These are phyloP conservation scores for Turnix velox DNA, from an alignment of 2,113 vertebrate species.

Conservation along the genomic window DNA sequence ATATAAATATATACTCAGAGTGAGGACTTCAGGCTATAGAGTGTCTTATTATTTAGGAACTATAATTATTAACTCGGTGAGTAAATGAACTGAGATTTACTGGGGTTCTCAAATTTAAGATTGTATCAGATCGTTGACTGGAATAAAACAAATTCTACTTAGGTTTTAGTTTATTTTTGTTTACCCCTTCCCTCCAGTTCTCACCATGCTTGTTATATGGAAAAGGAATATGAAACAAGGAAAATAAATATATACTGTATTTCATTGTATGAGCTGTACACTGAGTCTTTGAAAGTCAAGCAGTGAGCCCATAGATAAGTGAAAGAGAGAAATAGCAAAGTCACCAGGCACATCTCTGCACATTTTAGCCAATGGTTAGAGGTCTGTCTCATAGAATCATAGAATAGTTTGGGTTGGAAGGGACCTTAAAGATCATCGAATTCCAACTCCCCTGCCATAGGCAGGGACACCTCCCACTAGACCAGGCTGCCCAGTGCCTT, in stretches of 20 bases:
- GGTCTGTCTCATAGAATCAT: fast-evolving
- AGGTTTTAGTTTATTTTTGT: neutral
- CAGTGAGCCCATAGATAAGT: neutral
- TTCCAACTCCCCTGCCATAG: no score
- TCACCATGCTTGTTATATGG: neutral
- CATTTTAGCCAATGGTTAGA: neutral
- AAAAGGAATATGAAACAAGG: neutral
- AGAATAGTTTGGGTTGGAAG: no score
- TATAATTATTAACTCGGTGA: constrained; percentile 26
- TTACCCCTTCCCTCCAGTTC: neutral
- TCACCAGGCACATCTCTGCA: neutral
- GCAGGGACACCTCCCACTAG: no score
- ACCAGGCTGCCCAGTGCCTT: no score
- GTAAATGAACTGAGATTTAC: neutral
- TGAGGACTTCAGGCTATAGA: neutral
- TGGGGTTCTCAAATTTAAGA: neutral
- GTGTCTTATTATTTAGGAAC: neutral
- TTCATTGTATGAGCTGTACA: neutral
- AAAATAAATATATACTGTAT: neutral
- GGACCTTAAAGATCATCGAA: no score
- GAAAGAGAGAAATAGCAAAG: neutral
- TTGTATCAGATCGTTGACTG: neutral
- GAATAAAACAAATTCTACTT: neutral
- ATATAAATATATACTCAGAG: constrained; percentile 38
- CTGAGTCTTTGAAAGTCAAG: neutral